These are phyloP conservation scores for Lota lota DNA, from an alignment of 2,113 vertebrate species.

Conservation along the genomic window DNA sequence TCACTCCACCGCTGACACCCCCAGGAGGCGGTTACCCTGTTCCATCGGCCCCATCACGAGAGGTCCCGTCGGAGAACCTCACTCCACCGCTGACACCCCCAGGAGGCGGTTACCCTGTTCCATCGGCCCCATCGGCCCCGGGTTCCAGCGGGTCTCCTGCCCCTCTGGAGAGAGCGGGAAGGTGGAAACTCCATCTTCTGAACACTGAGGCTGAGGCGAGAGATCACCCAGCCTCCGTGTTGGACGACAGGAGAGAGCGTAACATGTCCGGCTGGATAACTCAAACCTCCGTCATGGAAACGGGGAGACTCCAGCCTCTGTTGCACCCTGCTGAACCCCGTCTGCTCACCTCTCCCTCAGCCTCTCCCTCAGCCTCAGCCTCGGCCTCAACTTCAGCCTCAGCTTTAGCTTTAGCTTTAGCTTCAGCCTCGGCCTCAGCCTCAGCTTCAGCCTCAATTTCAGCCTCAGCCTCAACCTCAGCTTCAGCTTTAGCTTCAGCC, in stretches of 20 bases:
- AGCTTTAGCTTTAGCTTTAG: too few relatives aligned
- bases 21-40: too few relatives aligned
- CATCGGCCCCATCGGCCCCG: constrained; percentile 22
- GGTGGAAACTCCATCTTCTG: background rate
- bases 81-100: too few relatives aligned
- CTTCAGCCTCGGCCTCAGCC: background rate
- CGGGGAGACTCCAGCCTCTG: background rate
- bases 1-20: too few relatives aligned
- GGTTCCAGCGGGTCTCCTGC: background rate
- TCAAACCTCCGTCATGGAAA: constrained; percentile 8
- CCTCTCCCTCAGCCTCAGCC: constrained; percentile 16
- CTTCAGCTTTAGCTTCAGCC: too few relatives aligned
- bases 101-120: too few relatives aligned
- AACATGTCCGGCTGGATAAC: constrained; percentile 21
- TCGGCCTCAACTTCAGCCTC: background rate
- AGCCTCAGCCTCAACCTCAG: constrained; percentile 21
- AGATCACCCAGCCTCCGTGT: constrained; percentile 11
- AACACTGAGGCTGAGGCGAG: constrained; percentile 5
- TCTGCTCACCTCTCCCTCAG: too few relatives aligned
- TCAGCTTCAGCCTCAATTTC: background rate
- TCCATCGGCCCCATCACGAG: too few relatives aligned
- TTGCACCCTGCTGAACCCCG: too few relatives aligned
- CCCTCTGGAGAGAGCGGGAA: constrained; percentile 14
- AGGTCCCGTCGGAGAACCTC: too few relatives aligned
- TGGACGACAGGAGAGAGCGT: background rate